These are phyloP conservation scores for Trachelus stipa DNA, from an alignment of 2,888 invertebrate species.

Conservation along the genomic window DNA sequence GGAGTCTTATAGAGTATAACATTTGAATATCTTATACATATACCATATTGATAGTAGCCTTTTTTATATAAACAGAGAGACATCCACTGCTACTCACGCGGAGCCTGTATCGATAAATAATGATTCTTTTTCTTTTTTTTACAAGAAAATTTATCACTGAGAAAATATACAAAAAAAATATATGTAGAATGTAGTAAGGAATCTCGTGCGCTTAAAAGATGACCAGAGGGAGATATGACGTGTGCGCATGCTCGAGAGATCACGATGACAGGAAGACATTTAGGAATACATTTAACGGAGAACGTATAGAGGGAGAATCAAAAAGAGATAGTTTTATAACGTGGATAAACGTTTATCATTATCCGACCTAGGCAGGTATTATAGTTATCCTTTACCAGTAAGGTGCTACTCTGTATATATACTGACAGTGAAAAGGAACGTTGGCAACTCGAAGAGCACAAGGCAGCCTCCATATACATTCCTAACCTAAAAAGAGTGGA, in stretches of 20 bases:
- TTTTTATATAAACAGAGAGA: not conserved
- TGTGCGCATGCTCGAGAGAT: not conserved
- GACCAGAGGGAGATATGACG: not conserved
- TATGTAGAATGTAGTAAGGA: not conserved
- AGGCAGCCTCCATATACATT: not conserved
- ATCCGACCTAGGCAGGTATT: not conserved
- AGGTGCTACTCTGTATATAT: slow-evolving; percentile 3
- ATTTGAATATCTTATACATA: slow-evolving; percentile 10
- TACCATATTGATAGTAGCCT: not conserved
- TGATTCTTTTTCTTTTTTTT: not conserved
- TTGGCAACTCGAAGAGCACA: not conserved
- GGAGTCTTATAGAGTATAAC: slow-evolving; percentile 19
- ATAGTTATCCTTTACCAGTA: slow-evolving; percentile 1
- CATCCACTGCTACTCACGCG: not conserved
- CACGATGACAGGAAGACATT: not conserved
- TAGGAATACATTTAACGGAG: not conserved
- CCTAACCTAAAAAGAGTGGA: not conserved
- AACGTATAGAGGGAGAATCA: not conserved
- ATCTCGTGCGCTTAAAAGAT: not conserved
- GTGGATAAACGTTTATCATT: not conserved
- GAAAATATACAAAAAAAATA: not conserved
- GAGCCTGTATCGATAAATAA: not conserved
- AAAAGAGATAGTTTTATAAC: not conserved
- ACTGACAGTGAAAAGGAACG: not conserved
- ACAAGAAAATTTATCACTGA: not conserved